A percentile compares a stretch with the other conserved stretches of the same genome.
Conservation (phyloP, 2,113 vertebrate genomes). For the Sakesphorus luctuosus region DNA sequence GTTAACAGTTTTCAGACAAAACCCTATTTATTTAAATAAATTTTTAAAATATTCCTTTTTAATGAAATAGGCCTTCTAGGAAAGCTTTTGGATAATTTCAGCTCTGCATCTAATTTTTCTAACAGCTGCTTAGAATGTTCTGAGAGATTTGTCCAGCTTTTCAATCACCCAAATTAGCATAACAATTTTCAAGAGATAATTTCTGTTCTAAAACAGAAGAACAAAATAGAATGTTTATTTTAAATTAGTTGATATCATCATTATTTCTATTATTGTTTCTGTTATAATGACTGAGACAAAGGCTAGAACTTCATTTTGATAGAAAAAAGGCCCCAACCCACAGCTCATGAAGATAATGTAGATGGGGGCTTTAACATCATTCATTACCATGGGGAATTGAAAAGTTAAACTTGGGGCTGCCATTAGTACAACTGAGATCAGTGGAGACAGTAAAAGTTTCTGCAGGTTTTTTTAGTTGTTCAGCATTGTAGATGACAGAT, state of each 20-base stretch:
- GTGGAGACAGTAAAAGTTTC: neutral
- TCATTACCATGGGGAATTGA: neutral
- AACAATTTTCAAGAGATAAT: neutral
- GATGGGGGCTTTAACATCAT: neutral
- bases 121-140: neutral
- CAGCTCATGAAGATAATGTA: neutral
- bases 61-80: neutral
- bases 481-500: accelerated
- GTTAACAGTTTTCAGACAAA: neutral
- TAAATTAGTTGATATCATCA: neutral
- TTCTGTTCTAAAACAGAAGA: neutral
- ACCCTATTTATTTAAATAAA: neutral
- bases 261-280: neutral
- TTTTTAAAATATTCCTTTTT: neutral
- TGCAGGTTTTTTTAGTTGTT: neutral
- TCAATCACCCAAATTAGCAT: neutral
- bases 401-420: neutral
- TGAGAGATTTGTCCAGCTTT: neutral
- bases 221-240: neutral
- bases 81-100: neutral
- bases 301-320: neutral
- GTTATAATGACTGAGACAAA: neutral
- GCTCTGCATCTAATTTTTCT: neutral
- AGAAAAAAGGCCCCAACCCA: accelerated
- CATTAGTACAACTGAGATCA: neutral